These are phyloP conservation scores for Beris chalybata DNA, from an alignment of 2,888 invertebrate species.

Conservation along the genomic window DNA sequence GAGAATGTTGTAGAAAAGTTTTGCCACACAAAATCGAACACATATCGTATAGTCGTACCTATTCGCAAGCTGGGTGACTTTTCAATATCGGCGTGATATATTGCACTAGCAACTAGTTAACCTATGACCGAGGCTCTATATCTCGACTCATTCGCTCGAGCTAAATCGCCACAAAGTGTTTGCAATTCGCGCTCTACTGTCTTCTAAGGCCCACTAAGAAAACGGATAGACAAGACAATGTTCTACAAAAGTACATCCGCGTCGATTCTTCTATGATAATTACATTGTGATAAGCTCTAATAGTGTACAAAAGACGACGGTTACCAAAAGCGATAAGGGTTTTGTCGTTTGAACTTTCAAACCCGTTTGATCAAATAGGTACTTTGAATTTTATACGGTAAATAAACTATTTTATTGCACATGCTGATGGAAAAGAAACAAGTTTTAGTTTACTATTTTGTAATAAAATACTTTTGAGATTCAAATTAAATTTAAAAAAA, in stretches of 20 bases:
- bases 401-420: too few relatives aligned
- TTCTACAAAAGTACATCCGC: slow-evolving; percentile 28
- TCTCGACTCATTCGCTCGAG: slow-evolving; percentile 28
- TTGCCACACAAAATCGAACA: too few relatives aligned
- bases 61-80: too few relatives aligned
- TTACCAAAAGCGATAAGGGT: slow-evolving; percentile 28
- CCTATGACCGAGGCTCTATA: slow-evolving; percentile 37
- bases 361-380: too few relatives aligned
- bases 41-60: too few relatives aligned
- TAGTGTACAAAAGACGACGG: slow-evolving; percentile 26
- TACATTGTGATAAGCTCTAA: slow-evolving; percentile 32
- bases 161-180: neutral
- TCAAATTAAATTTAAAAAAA: too few relatives aligned
- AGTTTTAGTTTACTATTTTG: too few relatives aligned
- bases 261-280: slow-evolving; percentile 29
- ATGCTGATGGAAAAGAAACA: too few relatives aligned
- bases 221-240: slow-evolving; percentile 14
- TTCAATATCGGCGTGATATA: slow-evolving; percentile 38
- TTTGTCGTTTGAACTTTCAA: neutral
- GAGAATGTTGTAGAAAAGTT: too few relatives aligned
- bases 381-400: too few relatives aligned
- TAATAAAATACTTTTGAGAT: too few relatives aligned
- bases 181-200: neutral
- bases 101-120: slow-evolving; percentile 39
- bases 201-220: neutral